phyloP scores from a whole-genome alignment of 1,140 invertebrate genomes.

The Caenorhabditis inopinata region DNA sequence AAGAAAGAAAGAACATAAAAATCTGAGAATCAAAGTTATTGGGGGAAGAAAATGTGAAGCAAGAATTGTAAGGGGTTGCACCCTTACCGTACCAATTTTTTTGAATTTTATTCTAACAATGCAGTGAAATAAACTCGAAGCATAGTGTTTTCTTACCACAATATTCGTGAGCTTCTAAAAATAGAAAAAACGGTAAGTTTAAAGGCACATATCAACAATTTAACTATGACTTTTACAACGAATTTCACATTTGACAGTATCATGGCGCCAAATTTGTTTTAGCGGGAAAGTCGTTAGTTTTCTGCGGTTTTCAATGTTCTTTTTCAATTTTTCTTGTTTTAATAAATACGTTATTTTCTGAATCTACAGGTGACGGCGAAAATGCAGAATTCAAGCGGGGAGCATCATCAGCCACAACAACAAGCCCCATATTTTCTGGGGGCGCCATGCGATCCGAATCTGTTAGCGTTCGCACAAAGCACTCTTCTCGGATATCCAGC shows the following conservation, averaged over 20 bases:
- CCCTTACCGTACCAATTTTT: too few relatives aligned
- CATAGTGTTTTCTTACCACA: too few relatives aligned
- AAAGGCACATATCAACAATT: not conserved
- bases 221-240: not conserved
- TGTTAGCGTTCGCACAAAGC: not conserved
- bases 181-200: not conserved
- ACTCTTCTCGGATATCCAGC: not conserved
- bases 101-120: too few relatives aligned
- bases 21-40: too few relatives aligned
- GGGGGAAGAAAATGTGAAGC: too few relatives aligned
- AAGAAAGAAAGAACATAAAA: too few relatives aligned
- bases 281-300: not conserved
- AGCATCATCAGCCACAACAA: conserved; percentile 12
- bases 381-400: conserved; percentile 6
- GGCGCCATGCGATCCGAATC: not conserved
- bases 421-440: not conserved
- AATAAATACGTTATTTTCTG: too few relatives aligned
- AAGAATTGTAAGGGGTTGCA: too few relatives aligned
- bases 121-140: too few relatives aligned
- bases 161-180: too few relatives aligned
- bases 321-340: not conserved
- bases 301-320: not conserved
- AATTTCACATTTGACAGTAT: not conserved
- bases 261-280: not conserved
- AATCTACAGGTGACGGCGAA: not conserved